Base-by-base conservation (phyloP, 1,140 invertebrate species). In the Steinernema feltiae region DNA sequence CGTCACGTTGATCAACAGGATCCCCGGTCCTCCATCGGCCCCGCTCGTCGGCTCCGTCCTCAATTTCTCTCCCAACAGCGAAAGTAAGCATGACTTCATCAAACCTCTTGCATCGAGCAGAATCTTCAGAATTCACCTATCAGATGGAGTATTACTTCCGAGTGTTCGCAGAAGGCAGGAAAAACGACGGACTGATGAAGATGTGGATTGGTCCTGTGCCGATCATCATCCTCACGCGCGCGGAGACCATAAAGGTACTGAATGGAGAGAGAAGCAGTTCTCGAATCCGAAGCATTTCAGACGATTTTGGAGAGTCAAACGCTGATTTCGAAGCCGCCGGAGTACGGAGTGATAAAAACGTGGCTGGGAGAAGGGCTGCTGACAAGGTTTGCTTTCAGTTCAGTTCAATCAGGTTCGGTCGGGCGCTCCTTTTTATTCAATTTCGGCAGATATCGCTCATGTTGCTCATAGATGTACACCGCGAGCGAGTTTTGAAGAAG, bases 351-450 rank as follows among this genome's bases (percentile, higher is more conserved):
- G 79, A 86, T 93, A 18, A 88, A 90, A 78, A 90, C 90, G 17
- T 93, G 92, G 93, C 89, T 95, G 46, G 93, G 93, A 18, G 90
- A 93, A 80, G 93, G 93, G 69, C 87, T 94, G 1, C 88, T 94
- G 0, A 93, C 93, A 27, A 31, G 92, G 91, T 53, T 15, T 1
- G 30, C 30, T 53, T n/a, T 71, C 30, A 17, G 21, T 69, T 21
- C 21, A 69, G 17, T 69, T 69, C 7, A 27, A 7, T 24, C n/a
- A n/a, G n/a, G 21, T 30, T 69, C 30, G 3, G 41, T 63, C 24
- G 53, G 15, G 24, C 24, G 15, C 24, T 3, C 53, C 7, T 63
- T 3, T n/a, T 63, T 63, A n/a, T n/a, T n/a, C n/a, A n/a, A n/a
- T n/a, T n/a, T n/a, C n/a, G n/a, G n/a, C n/a, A n/a, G n/a, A n/a